These are phyloP conservation scores for Pogonocichla stellata DNA, from an alignment of 2,113 vertebrate species.

Conservation along the genomic window DNA sequence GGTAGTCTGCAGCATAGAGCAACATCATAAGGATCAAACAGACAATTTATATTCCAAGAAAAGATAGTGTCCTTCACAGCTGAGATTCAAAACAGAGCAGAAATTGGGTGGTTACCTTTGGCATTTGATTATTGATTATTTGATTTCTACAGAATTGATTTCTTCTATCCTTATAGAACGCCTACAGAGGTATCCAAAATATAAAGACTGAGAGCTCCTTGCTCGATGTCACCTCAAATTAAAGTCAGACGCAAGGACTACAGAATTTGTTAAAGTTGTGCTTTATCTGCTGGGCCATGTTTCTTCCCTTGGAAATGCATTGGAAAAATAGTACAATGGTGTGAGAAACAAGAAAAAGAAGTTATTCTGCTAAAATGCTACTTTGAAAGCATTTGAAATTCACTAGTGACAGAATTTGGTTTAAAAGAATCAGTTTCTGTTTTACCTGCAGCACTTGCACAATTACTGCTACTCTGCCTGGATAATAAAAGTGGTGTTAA, in stretches of 20 bases:
- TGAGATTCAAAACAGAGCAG: neutral
- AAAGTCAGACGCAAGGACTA: neutral
- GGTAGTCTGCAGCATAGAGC: fast-evolving
- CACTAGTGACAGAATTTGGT: neutral
- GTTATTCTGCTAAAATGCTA: neutral
- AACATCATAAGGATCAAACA: neutral
- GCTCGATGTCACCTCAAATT: neutral
- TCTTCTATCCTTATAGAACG: neutral
- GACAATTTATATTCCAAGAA: neutral
- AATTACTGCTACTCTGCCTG: slow-evolving; percentile 25
- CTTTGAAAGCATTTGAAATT: neutral
- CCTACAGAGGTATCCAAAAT: neutral
- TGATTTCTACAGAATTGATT: neutral
- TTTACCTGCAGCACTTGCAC: slow-evolving; percentile 54
- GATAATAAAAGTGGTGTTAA: slow-evolving; percentile 67
- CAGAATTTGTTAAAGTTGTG: neutral
- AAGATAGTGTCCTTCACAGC: neutral
- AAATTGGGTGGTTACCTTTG: neutral
- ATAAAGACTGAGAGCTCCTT: neutral
- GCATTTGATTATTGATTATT: neutral
- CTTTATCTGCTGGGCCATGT: fast-evolving
- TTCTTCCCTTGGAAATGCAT: neutral
- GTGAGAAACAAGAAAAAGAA: neutral
- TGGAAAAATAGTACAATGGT: neutral
- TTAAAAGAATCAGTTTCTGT: neutral